Base-by-base conservation (phyloP, 2,888 invertebrate species). In the Caenorhabditis wallacei region DNA sequence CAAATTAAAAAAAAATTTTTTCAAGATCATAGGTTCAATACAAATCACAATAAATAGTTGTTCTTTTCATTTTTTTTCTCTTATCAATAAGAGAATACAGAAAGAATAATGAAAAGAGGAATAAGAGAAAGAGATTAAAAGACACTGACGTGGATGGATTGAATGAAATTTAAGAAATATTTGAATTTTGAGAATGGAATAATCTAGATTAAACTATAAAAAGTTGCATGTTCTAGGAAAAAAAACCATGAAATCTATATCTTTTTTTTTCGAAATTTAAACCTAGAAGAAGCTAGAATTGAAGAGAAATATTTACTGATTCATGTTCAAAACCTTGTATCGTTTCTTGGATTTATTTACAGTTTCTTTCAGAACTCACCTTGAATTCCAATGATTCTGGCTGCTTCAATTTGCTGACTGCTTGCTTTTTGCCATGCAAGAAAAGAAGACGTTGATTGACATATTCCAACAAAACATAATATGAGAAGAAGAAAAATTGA, bases 401-500 rank as follows among this genome's bases (percentile, higher is more conserved):
- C 82, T 20, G 53, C 54, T 37, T 82, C 61, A 37, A 82, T 66
- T 57, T 82, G 71, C 68, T 76, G 66, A 71, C n/a, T 16, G 22
- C 24, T 78, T 2, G 72, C 82, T 40, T 72, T 78, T 40, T 71
- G 54, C 82, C 82, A 82, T 71, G 66, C 66, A 18, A 80, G 43
- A 59, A 71, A 72, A 18, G 80, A 80, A 26, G 78, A 53, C 11
- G 70, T 22, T 16, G 78, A 61, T 51, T 43, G 59, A 16, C n/a
- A 46, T 16, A 22, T 22, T 30, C 43, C 66, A 68, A 59, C 48
- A 57, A 30, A 57, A 68, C 10, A 69, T 20, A 69, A 20, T 22
- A 69, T 63, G 61, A 78, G 37, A 54, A 63, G 68, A 40, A 76
- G 20, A 37, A 11, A 20, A 11, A 63, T 13, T 22, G 64, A 68